Conservation (phyloP, 2,888 invertebrate genomes). For the Amphipoea lucens region DNA sequence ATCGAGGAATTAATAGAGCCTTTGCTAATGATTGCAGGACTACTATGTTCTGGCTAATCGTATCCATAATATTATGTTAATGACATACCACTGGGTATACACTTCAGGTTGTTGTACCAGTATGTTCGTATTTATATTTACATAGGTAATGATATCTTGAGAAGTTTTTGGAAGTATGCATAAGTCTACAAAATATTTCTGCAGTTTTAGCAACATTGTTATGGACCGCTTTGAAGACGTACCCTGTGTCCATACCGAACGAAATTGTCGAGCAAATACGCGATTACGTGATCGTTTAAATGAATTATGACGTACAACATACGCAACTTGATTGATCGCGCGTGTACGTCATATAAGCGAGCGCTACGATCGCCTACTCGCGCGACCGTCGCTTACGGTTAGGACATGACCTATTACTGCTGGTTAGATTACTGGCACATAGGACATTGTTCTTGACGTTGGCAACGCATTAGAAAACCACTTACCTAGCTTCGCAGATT, state of each 20-base stretch:
- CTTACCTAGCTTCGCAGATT: not conserved
- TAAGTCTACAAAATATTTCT: not conserved
- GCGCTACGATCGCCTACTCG: not conserved
- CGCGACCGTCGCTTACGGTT: not conserved
- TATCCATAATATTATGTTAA: constrained; percentile 31
- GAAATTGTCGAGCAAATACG: not conserved
- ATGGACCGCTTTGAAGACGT: not conserved
- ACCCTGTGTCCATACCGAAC: not conserved
- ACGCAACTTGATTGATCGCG: not conserved
- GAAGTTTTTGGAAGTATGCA: not conserved
- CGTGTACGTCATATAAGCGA: not conserved
- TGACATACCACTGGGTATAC: not conserved
- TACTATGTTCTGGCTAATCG: not conserved
- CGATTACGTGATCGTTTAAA: not conserved
- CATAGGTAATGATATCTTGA: not conserved
- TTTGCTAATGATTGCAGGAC: constrained; percentile 18
- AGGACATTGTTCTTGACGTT: not conserved
- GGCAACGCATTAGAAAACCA: not conserved
- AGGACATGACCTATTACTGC: not conserved
- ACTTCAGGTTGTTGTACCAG: not conserved
- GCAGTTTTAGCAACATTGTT: not conserved
- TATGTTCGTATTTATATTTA: not conserved
- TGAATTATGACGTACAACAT: not conserved
- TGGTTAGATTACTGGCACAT: not conserved
- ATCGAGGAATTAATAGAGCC: not conserved